Conservation (phyloP, 2,888 invertebrate species). For the Hirtodrosophila alboralis region DNA sequence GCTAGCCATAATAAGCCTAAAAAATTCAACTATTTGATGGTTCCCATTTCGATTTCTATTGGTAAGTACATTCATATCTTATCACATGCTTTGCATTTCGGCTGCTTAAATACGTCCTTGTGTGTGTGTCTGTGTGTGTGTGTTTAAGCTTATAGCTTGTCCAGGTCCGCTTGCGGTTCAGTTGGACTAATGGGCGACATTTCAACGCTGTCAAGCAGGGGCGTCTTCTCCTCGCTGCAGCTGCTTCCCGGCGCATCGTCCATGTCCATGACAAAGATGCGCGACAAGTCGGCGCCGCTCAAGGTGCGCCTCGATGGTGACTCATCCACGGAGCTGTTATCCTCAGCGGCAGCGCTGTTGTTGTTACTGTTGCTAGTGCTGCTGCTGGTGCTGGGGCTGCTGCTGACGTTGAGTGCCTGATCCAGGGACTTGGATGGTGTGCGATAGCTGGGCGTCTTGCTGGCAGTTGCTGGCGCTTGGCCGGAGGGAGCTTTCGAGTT, state of each 20-base stretch:
- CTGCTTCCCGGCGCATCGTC: constrained; percentile 79
- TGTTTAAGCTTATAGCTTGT: constrained; percentile 33
- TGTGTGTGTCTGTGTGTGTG: constrained; percentile 10
- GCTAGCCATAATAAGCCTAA: constrained; percentile 32
- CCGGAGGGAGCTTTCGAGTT: constrained; percentile 60
- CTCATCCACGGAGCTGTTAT: constrained; percentile 81
- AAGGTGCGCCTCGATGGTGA: constrained; percentile 80
- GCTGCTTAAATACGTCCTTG: constrained; percentile 54
- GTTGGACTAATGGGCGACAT: constrained; percentile 84
- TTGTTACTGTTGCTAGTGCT: constrained; percentile 47
- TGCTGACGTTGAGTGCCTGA: constrained; percentile 71
- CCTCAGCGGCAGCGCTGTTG: constrained; percentile 50
- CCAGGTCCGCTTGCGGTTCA: constrained; percentile 73
- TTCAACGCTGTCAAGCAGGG: constrained; percentile 84
- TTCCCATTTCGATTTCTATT: constrained; percentile 33
- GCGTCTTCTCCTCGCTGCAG: constrained; percentile 84
- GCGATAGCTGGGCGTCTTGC: constrained; percentile 51
- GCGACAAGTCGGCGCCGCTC: constrained; percentile 79
- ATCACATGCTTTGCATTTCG: constrained; percentile 77
- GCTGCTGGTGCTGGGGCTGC: constrained; percentile 37
- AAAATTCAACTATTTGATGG: constrained; percentile 54
- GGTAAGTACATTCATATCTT: constrained; percentile 42
- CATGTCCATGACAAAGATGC: constrained; percentile 80
- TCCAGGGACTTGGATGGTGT: constrained; percentile 79
- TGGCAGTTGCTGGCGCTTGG: constrained; percentile 35